phyloP scores from a whole-genome alignment of 2,797 vertebrate genomes.

The Gymnodraco acuticeps region DNA sequence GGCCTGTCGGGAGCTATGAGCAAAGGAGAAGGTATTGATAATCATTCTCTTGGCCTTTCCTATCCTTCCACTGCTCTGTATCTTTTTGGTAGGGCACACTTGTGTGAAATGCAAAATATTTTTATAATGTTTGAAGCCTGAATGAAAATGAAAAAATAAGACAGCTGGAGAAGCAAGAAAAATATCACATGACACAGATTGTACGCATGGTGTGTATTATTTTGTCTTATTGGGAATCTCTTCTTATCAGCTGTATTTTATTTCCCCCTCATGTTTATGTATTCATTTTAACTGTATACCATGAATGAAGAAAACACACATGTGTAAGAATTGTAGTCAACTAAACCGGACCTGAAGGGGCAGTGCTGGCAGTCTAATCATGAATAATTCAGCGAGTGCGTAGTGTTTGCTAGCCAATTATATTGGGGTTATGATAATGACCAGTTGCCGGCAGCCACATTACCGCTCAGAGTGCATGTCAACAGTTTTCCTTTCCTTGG shows the following conservation, averaged over 20 bases:
- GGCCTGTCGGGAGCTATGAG: constrained; percentile 57
- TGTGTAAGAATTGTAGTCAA: constrained; percentile 1
- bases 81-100: background rate
- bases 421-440: constrained; percentile 49
- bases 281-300: constrained; percentile 10
- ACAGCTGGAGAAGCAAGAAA: background rate
- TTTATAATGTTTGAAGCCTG: background rate
- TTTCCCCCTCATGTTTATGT: background rate
- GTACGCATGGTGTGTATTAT: constrained; percentile 31
- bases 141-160: background rate
- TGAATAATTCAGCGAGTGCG: constrained; percentile 58
- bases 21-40: constrained; percentile 65
- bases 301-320: constrained; percentile 11
- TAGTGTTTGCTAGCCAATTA: constrained; percentile 40
- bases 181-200: constrained; percentile 30
- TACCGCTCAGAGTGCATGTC: constrained; percentile 62
- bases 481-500: constrained; percentile 68
- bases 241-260: constrained; percentile 22
- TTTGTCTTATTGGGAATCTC: constrained; percentile 45
- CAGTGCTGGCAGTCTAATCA: constrained; percentile 14
- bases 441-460: constrained; percentile 51
- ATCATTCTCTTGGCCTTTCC: constrained; percentile 45
- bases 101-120: background rate
- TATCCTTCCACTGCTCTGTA: constrained; percentile 9
- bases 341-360: constrained; percentile 24